Evolutionary conservation across 2,797 vertebrate genomes (phyloP).

Genomic region (Rhinoraja longicauda): DNA sequence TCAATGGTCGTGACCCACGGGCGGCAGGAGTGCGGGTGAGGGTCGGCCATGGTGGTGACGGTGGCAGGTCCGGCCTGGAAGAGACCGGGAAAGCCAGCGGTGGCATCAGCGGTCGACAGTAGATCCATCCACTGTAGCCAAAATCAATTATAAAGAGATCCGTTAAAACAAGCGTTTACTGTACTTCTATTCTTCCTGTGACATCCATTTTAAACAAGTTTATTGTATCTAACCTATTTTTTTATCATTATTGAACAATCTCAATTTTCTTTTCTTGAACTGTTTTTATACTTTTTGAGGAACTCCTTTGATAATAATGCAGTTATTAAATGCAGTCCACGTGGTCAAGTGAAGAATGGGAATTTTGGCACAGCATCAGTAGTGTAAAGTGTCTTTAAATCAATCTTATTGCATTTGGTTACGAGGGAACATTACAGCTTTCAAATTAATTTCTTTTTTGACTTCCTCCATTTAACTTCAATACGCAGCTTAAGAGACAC

Average conservation of each 20-base stretch:
- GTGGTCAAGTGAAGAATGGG: background rate
- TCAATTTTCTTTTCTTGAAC: background rate
- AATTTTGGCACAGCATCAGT: background rate
- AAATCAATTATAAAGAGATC: no score
- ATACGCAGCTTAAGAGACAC: background rate
- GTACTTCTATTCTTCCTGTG: background rate
- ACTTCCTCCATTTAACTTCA: background rate
- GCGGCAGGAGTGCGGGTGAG: no score
- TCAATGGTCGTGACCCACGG: no score
- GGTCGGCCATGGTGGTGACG: no score
- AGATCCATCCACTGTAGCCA: no score
- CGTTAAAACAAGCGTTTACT: no score
- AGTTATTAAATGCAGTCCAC: background rate
- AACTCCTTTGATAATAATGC: background rate
- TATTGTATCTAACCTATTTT: background rate
- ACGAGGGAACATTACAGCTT: background rate
- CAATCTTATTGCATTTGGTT: background rate
- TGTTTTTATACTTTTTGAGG: background rate
- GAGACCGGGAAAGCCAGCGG: no score
- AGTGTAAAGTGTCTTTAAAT: background rate
- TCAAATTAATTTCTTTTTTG: background rate
- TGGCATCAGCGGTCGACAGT: no score
- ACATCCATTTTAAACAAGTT: background rate
- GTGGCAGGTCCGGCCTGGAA: no score
- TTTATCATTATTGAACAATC: background rate